A percentile compares a stretch with the other conserved stretches of the same genome.
Conservation (phyloP, 2,113 vertebrate genomes). For the Corapipo altera region DNA sequence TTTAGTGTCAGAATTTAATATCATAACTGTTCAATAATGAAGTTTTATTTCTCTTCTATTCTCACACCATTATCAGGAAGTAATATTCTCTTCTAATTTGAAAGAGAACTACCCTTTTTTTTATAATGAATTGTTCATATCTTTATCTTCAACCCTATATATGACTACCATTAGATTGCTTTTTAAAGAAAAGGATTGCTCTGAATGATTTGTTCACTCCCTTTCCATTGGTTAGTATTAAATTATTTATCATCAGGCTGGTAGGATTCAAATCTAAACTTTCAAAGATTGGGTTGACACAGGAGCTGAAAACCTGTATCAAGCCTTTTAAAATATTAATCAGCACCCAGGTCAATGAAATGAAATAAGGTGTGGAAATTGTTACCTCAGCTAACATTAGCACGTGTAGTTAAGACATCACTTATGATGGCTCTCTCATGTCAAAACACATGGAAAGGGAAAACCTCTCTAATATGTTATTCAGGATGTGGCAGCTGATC, state of each 20-base stretch:
- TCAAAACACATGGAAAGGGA: constrained; percentile 35
- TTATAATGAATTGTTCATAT: constrained; percentile 17
- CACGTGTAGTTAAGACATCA: constrained; percentile 40
- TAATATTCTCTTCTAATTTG: constrained; percentile 42
- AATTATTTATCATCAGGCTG: constrained; percentile 50
- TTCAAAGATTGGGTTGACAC: constrained; percentile 33
- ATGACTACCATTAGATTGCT: background rate
- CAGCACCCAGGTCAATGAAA: constrained; percentile 17
- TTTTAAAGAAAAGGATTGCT: constrained; percentile 32
- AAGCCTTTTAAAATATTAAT: constrained; percentile 48
- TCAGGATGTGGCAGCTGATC: constrained; percentile 45
- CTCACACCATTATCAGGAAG: constrained; percentile 28
- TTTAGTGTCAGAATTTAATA: constrained; percentile 61
- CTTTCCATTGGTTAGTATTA: constrained; percentile 34
- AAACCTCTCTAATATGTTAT: constrained; percentile 4
- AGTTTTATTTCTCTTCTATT: constrained; percentile 63
- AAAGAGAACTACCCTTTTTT: constrained; percentile 18
- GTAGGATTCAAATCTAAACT: constrained; percentile 42
- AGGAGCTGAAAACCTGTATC: constrained; percentile 36
- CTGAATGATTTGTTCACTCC: constrained; percentile 29
- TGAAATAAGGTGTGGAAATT: constrained; percentile 47
- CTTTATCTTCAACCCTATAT: constrained; percentile 32
- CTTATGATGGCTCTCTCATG: background rate
- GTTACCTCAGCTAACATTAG: constrained; percentile 45
- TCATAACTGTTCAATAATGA: constrained; percentile 51